Conservation (phyloP, 2,888 invertebrate genomes). For the Frankliniella intonsa region DNA sequence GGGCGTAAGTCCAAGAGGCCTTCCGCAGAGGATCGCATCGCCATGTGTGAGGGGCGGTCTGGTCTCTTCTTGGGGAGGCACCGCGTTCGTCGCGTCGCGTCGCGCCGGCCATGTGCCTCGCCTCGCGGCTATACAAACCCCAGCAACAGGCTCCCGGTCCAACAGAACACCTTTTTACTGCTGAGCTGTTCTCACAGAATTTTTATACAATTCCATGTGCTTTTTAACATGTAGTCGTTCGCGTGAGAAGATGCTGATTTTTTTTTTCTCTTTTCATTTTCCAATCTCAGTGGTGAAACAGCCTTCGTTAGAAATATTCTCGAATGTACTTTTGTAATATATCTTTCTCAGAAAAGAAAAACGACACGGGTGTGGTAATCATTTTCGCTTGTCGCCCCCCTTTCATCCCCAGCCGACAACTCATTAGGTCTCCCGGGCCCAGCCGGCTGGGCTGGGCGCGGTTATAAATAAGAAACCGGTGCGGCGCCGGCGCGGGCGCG, state of each 20-base stretch:
- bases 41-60: no score
- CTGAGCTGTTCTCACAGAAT: not conserved
- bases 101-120: no score
- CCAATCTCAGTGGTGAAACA: not conserved
- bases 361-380: not conserved
- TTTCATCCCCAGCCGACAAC: not conserved
- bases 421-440: not conserved
- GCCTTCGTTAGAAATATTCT: not conserved
- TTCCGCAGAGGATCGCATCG: no score
- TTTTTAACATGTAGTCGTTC: conserved; percentile 13
- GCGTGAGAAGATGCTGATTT: not conserved
- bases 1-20: no score
- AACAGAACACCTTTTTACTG: not conserved
- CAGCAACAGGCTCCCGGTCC: no score
- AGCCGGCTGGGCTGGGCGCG: no score
- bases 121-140: no score
- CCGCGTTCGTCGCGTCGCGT: no score
- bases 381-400: not conserved
- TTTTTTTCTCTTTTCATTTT: not conserved
- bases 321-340: conserved; percentile 23
- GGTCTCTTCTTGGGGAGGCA: no score
- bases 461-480: conserved; percentile 1
- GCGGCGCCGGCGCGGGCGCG: not conserved
- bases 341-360: conserved; percentile 23
- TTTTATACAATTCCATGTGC: conserved; percentile 12